Base-by-base conservation (phyloP, 2,888 invertebrate species). In the Ryuthela nishihirai region DNA sequence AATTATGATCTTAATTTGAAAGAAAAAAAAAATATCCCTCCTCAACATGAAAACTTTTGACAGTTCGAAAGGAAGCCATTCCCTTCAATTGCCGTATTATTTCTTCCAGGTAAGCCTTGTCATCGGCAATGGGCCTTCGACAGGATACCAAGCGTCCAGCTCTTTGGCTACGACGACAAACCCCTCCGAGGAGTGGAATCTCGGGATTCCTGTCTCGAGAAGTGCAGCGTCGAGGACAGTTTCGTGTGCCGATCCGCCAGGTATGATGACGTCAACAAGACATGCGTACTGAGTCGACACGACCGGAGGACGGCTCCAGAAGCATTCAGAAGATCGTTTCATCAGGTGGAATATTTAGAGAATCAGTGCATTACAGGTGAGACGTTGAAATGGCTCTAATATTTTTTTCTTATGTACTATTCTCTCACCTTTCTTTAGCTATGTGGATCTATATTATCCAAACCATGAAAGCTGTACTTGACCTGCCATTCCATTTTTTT, bases 101-200 rank as follows among this genome's bases (percentile, higher is more conserved):
- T 15, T 34, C 40, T 46, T 36, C 2, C 18, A 62, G 61, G 55
- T 20, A 39, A 52, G 18, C 40, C 52, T 0, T 62, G 61, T 21
- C 50, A 55, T 15, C 45, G 55, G n/a, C 62, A 62, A 18, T 63
- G 63, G 63, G 47, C 63, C 3, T 63, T 63, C 15, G 63, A 63
- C 25, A 26, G 59, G 34, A 53, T 60, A 4, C 54, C 63, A 4
- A 60, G 63, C 1, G 52, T 54, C 5, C 63, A 60, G 20, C 40
- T 63, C 7, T 55, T 53, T 26, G 63, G 63, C 4, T 63, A 63
- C 18, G 63, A 60, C 10, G 63, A 63, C 44, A 63, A 54, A 21
- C 61, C 59, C 3, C 39, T 63, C 2, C 10, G 46, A 5, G 44
- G 39, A 7, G 38, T 60, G 5, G 55, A 54, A 20, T 49, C 55